A percentile compares a stretch with the other conserved stretches of the same genome.
Evolutionary conservation across 2,113 vertebrate genomes (phyloP).

Genomic region (Rhea pennata): DNA sequence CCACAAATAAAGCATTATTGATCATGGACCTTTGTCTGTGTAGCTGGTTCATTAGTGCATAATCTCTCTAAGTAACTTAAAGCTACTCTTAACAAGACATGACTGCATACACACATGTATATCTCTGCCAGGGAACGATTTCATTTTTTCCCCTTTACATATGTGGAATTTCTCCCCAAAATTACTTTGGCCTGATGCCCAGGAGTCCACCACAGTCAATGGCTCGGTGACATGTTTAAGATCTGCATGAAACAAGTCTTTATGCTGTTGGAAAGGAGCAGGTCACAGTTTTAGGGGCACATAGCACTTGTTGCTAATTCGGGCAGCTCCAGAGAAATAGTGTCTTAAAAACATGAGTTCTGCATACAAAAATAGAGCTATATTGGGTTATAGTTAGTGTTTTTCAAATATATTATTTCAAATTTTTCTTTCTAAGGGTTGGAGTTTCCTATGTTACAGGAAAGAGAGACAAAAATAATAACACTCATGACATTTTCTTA

Average conservation of each 20-base stretch:
- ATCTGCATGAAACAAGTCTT: conserved; percentile 7
- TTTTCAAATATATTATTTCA: neutral
- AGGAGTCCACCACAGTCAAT: neutral
- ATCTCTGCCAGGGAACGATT: neutral
- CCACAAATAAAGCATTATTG: neutral
- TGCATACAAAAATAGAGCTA: neutral
- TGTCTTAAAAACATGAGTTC: neutral
- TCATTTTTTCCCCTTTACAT: neutral
- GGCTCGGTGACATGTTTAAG: neutral
- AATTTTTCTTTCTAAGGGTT: neutral
- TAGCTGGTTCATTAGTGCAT: neutral
- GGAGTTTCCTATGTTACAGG: neutral
- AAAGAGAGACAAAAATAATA: neutral
- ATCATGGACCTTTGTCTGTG: neutral
- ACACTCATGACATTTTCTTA: neutral
- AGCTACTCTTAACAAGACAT: neutral
- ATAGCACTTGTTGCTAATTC: neutral
- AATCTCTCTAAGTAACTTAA: neutral
- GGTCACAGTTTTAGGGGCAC: neutral
- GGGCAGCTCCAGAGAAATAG: neutral
- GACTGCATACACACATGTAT: neutral
- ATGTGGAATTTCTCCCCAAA: conserved; percentile 20
- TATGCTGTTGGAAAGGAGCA: neutral
- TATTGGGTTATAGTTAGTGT: neutral
- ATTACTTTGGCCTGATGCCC: neutral